Evolutionary conservation across 2,888 invertebrate species (phyloP).

Genomic region (Trichogramma evanescens): DNA sequence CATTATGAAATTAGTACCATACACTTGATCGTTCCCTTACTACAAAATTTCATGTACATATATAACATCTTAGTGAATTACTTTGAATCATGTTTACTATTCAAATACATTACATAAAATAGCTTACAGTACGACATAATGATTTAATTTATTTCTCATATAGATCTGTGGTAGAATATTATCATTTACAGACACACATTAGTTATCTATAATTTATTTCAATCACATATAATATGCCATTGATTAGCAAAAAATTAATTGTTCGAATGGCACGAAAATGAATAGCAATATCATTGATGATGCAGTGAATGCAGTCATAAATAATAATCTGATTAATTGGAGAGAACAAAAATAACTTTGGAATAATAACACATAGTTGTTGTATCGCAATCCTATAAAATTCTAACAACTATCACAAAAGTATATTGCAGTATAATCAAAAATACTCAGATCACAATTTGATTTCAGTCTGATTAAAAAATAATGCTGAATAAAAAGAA

Average conservation of each 20-base stretch:
- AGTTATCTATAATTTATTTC: conserved; percentile 2
- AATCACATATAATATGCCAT: conserved; percentile 9
- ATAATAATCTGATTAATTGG: conserved; percentile 3
- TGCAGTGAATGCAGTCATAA: conserved; percentile 7
- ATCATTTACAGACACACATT: conserved; percentile 9
- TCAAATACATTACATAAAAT: conserved; percentile 12
- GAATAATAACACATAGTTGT: conserved; percentile 17
- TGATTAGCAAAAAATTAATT: conserved; percentile 3
- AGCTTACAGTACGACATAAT: conserved; percentile 10
- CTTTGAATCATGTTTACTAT: background rate
- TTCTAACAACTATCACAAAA: conserved; percentile 20
- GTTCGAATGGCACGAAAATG: conserved; percentile 19
- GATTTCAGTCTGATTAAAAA: conserved; percentile 29
- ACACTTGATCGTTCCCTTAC: conserved; percentile 14
- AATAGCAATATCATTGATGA: conserved; percentile 5
- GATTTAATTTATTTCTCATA: conserved; percentile 12
- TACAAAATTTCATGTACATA: conserved; percentile 18
- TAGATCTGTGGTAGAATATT: conserved; percentile 8
- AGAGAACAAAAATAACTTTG: conserved; percentile 15
- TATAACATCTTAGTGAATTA: conserved; percentile 13
- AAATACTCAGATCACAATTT: conserved; percentile 28
- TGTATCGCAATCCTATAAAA: conserved; percentile 10
- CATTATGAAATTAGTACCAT: conserved; percentile 10
- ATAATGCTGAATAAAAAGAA: conserved; percentile 17
- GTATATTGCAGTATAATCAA: conserved; percentile 23